phyloP scores from a whole-genome alignment of 2,888 invertebrate species.

The Agrilus cyanescens region DNA sequence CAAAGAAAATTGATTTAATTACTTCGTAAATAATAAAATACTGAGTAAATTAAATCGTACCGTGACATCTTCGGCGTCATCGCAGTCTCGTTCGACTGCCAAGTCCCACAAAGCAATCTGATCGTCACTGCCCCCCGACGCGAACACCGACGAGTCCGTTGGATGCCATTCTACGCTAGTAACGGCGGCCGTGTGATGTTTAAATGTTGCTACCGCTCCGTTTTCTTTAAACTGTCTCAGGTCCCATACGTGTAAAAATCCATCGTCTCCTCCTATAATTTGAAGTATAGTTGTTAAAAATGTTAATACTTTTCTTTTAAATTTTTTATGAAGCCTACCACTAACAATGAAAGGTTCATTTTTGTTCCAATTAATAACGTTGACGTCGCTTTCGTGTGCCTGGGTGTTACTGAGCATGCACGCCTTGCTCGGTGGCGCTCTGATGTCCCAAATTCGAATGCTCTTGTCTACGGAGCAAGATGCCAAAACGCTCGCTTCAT shows the following conservation, averaged over 20 bases:
- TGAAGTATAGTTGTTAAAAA: not conserved
- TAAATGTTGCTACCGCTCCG: constrained; percentile 82
- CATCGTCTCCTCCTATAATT: constrained; percentile 84
- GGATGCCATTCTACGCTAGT: constrained; percentile 98
- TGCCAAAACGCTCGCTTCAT: constrained; percentile 78
- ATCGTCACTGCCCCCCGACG: constrained; percentile 87
- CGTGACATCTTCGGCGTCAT: constrained; percentile 39
- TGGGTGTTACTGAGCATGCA: constrained; percentile 80
- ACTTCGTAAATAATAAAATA: not conserved
- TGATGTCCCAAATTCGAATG: constrained; percentile 91
- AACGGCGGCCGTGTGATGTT: constrained; percentile 87
- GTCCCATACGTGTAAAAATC: constrained; percentile 90
- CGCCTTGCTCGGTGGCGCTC: constrained; percentile 75
- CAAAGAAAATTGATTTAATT: constrained; percentile 15
- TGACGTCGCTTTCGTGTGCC: constrained; percentile 87
- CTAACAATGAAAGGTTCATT: constrained; percentile 84
- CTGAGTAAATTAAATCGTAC: not conserved
- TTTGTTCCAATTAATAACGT: constrained; percentile 95
- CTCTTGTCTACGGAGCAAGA: constrained; percentile 82
- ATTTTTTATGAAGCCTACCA: constrained; percentile 37
- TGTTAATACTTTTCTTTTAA: no score
- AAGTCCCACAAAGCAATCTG: constrained; percentile 97
- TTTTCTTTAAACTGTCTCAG: constrained; percentile 69
- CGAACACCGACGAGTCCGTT: constrained; percentile 83
- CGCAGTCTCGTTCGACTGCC: constrained; percentile 71